Base-by-base conservation (phyloP, 1,140 invertebrate genomes). In the Batillaria attramentaria region DNA sequence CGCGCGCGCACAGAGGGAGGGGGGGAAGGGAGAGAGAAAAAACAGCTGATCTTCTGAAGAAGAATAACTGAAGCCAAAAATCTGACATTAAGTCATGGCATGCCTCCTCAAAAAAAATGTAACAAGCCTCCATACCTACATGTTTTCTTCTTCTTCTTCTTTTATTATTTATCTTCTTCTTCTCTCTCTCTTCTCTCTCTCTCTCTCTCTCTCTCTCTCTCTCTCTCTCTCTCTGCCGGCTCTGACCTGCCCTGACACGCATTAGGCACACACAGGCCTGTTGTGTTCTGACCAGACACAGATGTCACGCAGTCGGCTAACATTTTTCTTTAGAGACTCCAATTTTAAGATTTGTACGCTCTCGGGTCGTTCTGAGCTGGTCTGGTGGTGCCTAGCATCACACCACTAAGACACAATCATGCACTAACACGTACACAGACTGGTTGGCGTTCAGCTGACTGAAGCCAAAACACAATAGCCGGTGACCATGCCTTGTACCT, bases 121-220 rank as follows among this genome's bases (percentile, higher is more conserved):
- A 28, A 62, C 31, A 3, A 28, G 33, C 16, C 24, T 10, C 60
- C 28, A 28, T 20, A 62, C 8, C 10, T 31, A 1, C 60, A 16
- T 8, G n/a, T 70, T 43, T 43, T 24, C 28, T n/a, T 72, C 18
- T 24, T 41, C 37, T 42, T n/a, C 16, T 3, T 41, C 20, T 72
- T 20, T 72, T 20, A 42, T 8, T 62, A 5, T 69, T n/a, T 69
- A 10, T 65, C 60, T 42, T 69, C 39, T 1, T 16, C 39, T 20
- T 20, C 68, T 70, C 41, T 70, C 24, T 37, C 39, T 70, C n/a
- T 70, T 42, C 68, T 70, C 68, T 72, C 60, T 50, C 42, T n/a
- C 31, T 37, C 31, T 43, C 3, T 46, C n/a, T 16, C 41, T 73
- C 42, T 54, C n/a, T 46, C 41, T 31, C 10, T 33, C n/a, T 33